A percentile compares a stretch with the other conserved stretches of the same genome.
phyloP scores from a whole-genome alignment of 2,888 invertebrate species.

The Melinaea menophilus region DNA sequence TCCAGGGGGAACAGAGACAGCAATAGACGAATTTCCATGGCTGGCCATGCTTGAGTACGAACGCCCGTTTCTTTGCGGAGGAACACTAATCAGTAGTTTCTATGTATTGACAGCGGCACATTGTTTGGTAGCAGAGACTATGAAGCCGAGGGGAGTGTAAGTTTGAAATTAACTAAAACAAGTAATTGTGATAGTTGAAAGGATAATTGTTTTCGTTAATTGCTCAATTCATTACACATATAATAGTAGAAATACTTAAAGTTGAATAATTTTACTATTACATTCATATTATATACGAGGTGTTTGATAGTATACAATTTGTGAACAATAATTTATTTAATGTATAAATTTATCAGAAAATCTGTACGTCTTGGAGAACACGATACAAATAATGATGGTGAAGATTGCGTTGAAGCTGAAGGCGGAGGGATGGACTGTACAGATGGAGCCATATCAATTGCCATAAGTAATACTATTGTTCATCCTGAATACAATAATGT shows the following conservation, averaged over 20 bases:
- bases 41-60: slow-evolving; percentile 60
- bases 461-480: slow-evolving; percentile 24
- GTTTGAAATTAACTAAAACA: slow-evolving; percentile 6
- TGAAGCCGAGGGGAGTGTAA: slow-evolving; percentile 12
- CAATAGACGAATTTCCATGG: slow-evolving; percentile 70
- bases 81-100: slow-evolving; percentile 55
- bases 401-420: slow-evolving; percentile 43
- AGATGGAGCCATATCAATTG: slow-evolving; percentile 17
- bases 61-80: slow-evolving; percentile 50
- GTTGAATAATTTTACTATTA: no score
- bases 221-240: no score
- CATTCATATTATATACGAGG: no score
- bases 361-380: slow-evolving; percentile 53
- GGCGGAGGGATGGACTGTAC: slow-evolving; percentile 36
- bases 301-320: no score
- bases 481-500: slow-evolving; percentile 39
- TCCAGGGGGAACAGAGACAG: slow-evolving; percentile 50
- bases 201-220: no score
- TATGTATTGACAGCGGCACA: slow-evolving; percentile 70
- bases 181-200: no score
- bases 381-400: slow-evolving; percentile 38
- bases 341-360: slow-evolving; percentile 1
- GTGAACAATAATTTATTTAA: background rate
- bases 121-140: slow-evolving; percentile 39
- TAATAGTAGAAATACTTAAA: no score